Base-by-base conservation (phyloP, 2,888 invertebrate species). In the Machimus rusticus region DNA sequence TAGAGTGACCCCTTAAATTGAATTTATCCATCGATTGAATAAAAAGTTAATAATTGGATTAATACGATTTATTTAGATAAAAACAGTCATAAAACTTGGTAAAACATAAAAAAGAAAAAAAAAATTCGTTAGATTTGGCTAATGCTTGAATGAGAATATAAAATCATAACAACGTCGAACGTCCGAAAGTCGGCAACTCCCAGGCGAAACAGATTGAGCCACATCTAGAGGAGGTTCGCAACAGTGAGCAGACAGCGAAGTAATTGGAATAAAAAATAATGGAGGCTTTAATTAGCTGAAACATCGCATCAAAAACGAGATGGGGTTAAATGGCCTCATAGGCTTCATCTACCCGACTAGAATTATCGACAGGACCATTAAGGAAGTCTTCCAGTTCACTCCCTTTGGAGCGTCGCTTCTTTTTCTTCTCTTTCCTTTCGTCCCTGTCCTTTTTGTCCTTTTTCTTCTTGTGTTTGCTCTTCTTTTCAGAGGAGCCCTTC, bases 371-470 rank as follows among this genome's bases (percentile, higher is more conserved):
- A 90, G 94, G 91, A 88, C 94, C 94, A 91, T 95, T 95, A 8
- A 95, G 91, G 91, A 95, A 95, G 90, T 95, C 94, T 90, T 95
- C 95, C 51, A 95, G 91, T 90, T 95, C 95, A 89, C 94, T 94
- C 19, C 92, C 92, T 74, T 93, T 74, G 14, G 74, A 74, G 12
- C 74, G 74, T 74, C 87, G 81, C 78, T 79, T 94, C 94, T 90
- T 94, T 94, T 77, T 94, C 37, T 81, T 90, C 89, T 88, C 87
- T 51, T 88, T 89, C 90, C 86, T 66, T 43, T 87, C 82, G 5
- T 87, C 76, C 23, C 87, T 87, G 23, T 88, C 82, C 43, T 81
- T 87, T 89, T 93, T 93, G 28, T 93, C 93, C 90, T 94, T 94
- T 87, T 93, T 93, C 91, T 94, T 94, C 88, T 94, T 93, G 88